Evolutionary conservation across 2,797 vertebrate genomes (phyloP).

Genomic region (Syngnathus rostellatus): DNA sequence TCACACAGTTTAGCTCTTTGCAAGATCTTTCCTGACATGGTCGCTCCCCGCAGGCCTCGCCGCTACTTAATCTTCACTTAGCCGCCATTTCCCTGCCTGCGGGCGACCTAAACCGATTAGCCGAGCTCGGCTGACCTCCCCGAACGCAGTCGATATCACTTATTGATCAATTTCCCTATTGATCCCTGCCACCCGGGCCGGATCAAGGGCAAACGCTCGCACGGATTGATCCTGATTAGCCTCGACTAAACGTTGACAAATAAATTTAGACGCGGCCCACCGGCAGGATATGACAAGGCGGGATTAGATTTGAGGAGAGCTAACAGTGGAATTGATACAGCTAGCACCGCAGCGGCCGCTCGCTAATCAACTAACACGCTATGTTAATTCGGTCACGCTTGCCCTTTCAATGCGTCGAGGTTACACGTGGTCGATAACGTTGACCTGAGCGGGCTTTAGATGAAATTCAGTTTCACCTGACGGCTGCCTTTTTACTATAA

Average conservation of each 20-base stretch:
- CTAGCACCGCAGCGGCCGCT: conserved; percentile 26
- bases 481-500: neutral
- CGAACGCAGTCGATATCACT: conserved; percentile 59
- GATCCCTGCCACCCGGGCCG: conserved; percentile 49
- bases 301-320: conserved; percentile 61
- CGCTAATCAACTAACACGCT: conserved; percentile 56
- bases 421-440: conserved; percentile 28
- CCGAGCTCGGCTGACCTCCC: conserved; percentile 56
- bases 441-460: conserved; percentile 24
- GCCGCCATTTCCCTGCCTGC: conserved; percentile 50
- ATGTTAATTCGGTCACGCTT: conserved; percentile 47
- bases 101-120: conserved; percentile 70
- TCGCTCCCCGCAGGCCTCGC: conserved; percentile 35
- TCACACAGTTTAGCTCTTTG: conserved; percentile 12
- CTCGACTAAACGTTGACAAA: conserved; percentile 67
- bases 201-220: conserved; percentile 58
- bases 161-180: conserved; percentile 71
- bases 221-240: conserved; percentile 69
- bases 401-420: conserved; percentile 51
- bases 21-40: conserved; percentile 24
- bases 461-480: conserved; percentile 25
- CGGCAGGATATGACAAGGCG: conserved; percentile 59
- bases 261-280: conserved; percentile 63
- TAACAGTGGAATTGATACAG: conserved; percentile 61
- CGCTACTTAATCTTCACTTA: conserved; percentile 63